Conservation (phyloP, 1,140 invertebrate genomes). For the Cephus cinctus region DNA sequence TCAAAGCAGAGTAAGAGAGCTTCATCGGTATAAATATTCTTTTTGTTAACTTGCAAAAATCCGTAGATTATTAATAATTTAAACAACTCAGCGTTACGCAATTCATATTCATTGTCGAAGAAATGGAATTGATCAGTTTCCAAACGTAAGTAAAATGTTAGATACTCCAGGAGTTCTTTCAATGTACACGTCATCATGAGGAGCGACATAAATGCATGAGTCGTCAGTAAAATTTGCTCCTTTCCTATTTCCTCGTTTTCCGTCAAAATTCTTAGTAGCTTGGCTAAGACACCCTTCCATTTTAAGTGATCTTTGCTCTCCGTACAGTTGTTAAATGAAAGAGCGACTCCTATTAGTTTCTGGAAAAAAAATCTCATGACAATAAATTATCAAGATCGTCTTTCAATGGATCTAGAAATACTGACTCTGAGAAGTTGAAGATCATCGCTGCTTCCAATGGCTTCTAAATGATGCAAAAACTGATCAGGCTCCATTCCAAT, state of each 20-base stretch:
- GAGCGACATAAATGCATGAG: slow-evolving; percentile 31
- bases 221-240: slow-evolving; percentile 28
- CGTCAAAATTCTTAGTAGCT: slow-evolving; percentile 15
- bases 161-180: slow-evolving; percentile 9
- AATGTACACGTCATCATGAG: slow-evolving; percentile 10
- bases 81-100: slow-evolving; percentile 30
- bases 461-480: not conserved
- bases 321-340: slow-evolving; percentile 8
- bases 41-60: slow-evolving; percentile 34
- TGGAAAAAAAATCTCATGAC: slow-evolving; percentile 14
- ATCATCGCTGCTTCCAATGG: slow-evolving; percentile 9
- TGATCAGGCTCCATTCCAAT: too few species aligned
- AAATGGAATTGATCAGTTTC: slow-evolving; percentile 8
- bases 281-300: slow-evolving; percentile 7
- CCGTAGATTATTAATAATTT: slow-evolving; percentile 35
- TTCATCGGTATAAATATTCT: slow-evolving; percentile 16
- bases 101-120: slow-evolving; percentile 17
- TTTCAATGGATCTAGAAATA: slow-evolving; percentile 6
- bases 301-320: slow-evolving; percentile 10
- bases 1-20: slow-evolving; percentile 26
- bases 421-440: slow-evolving; percentile 28
- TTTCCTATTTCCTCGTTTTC: slow-evolving; percentile 23
- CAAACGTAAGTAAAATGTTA: slow-evolving; percentile 21
- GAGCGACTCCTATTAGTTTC: slow-evolving; percentile 27
- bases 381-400: not conserved